Percentiles rank a stretch among this genome's conserved stretches.
These are phyloP conservation scores for Mus spretus DNA, from an alignment of 2,797 vertebrate species.

Conservation along the genomic window DNA sequence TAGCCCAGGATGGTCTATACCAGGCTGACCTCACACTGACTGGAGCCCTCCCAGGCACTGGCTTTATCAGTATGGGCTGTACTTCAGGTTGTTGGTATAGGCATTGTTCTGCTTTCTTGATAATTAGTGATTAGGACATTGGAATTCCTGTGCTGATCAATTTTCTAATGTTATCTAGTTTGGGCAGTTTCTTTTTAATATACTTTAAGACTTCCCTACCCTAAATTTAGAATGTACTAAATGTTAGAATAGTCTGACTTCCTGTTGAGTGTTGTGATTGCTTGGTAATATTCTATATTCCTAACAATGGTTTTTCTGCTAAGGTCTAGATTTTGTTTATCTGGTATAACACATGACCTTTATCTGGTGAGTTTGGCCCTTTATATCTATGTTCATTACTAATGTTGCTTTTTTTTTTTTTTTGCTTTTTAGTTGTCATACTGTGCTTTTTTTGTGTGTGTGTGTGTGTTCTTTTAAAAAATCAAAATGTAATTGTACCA, in stretches of 20 bases:
- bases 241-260: not conserved
- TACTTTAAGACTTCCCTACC: not conserved
- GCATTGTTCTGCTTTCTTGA: not conserved
- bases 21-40: not conserved
- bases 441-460: not conserved
- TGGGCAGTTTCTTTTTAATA: not conserved
- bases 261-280: not conserved
- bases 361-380: slow-evolving; percentile 27
- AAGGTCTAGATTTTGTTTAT: slow-evolving; percentile 59
- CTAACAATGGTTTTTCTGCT: slow-evolving; percentile 51
- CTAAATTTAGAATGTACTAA: not conserved
- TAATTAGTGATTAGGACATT: slow-evolving; percentile 39
- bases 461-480: not conserved
- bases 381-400: slow-evolving; percentile 9
- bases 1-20: not conserved
- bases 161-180: slow-evolving; percentile 3
- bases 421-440: slow-evolving; percentile 20
- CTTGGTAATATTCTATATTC: not conserved
- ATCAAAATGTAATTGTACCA: not conserved
- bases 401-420: slow-evolving; percentile 28
- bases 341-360: slow-evolving; percentile 6
- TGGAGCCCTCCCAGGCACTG: not conserved
- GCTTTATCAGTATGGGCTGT: not conserved
- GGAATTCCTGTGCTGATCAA: not conserved
- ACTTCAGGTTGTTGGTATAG: not conserved